A percentile compares a stretch with the other conserved stretches of the same genome.
phyloP scores from a whole-genome alignment of 2,888 invertebrate species.

The Helobdella robusta region DNA sequence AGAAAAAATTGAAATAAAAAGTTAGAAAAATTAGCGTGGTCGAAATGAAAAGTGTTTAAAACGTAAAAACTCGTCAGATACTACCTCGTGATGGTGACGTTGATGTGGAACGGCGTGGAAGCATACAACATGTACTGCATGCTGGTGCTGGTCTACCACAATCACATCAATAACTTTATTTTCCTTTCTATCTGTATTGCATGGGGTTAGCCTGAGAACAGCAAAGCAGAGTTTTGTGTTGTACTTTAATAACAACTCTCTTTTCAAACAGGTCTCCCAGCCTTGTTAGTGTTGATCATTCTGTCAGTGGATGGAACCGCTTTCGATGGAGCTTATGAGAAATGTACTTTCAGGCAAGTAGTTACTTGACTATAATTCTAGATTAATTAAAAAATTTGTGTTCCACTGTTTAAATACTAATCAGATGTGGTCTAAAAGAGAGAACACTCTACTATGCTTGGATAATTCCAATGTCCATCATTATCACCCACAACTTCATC shows the following conservation, averaged over 20 bases:
- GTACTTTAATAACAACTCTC: no score
- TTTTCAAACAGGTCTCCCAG: conserved; percentile 20
- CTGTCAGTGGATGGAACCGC: conserved; percentile 9
- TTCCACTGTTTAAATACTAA: neutral
- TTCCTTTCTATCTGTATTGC: conserved; percentile 26
- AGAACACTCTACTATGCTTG: conserved; percentile 8
- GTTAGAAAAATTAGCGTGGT: no score
- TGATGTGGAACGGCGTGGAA: conserved; percentile 32
- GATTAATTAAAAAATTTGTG: neutral
- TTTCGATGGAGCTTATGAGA: conserved; percentile 23
- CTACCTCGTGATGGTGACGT: conserved; percentile 30
- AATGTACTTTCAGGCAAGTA: conserved; percentile 20
- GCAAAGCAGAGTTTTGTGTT: no score
- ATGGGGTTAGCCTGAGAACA: no score
- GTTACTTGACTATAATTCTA: neutral
- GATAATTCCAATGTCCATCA: conserved; percentile 20
- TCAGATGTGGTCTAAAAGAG: conserved; percentile 5
- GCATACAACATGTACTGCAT: conserved; percentile 32
- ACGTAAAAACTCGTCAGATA: no score
- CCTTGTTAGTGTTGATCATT: conserved; percentile 9
- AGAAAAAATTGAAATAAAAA: no score
- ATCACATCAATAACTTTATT: conserved; percentile 25
- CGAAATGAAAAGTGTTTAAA: no score
- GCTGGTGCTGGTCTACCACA: conserved; percentile 29
- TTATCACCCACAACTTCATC: conserved; percentile 12